These are phyloP conservation scores for Cenopis cana DNA, from an alignment of 2,888 invertebrate genomes.

Conservation along the genomic window DNA sequence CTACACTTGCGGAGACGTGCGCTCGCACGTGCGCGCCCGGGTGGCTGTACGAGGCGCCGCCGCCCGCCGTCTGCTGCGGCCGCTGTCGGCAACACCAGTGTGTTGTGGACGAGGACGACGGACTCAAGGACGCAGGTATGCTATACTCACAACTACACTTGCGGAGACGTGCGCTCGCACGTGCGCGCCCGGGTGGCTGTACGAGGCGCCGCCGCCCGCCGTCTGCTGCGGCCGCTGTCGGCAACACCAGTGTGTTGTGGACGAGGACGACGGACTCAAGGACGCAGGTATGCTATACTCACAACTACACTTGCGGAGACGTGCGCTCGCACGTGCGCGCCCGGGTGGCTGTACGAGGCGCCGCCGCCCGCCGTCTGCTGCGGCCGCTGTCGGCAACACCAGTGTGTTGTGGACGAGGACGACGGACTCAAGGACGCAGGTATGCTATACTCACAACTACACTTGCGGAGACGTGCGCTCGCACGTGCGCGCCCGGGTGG, in stretches of 20 bases:
- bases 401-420: too few species aligned
- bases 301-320: too few species aligned
- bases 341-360: too few species aligned
- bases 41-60: constrained; percentile 79
- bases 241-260: constrained; percentile 84
- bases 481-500: too few species aligned
- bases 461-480: too few species aligned
- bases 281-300: constrained; percentile 68
- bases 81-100: constrained; percentile 86
- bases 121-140: constrained; percentile 76
- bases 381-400: too few species aligned
- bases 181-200: constrained; percentile 86
- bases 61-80: constrained; percentile 86
- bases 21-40: constrained; percentile 79
- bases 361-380: too few species aligned
- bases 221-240: constrained; percentile 88
- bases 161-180: constrained; percentile 71
- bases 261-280: constrained; percentile 75
- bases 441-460: too few species aligned
- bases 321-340: too few species aligned
- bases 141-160: constrained; percentile 54
- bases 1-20: constrained; percentile 76
- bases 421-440: too few species aligned
- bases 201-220: constrained; percentile 65
- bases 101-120: constrained; percentile 77